These are phyloP conservation scores for Crioceris asparagi DNA, from an alignment of 2,888 invertebrate species.

Conservation along the genomic window DNA sequence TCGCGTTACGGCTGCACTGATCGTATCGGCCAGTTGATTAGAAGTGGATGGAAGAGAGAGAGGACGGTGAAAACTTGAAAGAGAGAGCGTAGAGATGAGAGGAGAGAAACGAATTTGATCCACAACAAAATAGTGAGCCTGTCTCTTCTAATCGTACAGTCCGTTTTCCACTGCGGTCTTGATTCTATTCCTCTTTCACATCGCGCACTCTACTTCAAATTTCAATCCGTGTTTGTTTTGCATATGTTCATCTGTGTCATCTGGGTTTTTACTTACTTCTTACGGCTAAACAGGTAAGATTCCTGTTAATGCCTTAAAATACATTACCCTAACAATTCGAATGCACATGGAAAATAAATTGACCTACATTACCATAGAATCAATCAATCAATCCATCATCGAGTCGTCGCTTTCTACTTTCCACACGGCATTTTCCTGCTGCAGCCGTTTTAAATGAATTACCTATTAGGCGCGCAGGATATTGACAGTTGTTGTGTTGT, in stretches of 20 bases:
- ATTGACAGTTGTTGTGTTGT: no score
- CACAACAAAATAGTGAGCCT: constrained; percentile 43
- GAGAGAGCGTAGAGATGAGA: constrained; percentile 40
- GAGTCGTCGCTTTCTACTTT: no score
- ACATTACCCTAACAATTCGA: no score
- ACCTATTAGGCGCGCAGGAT: no score
- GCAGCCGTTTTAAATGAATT: no score
- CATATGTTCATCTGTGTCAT: constrained; percentile 34
- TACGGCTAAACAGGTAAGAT: constrained; percentile 36
- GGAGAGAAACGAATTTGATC: constrained; percentile 42
- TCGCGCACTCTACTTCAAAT: constrained; percentile 24
- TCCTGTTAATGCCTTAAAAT: constrained; percentile 30
- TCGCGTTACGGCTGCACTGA: constrained; percentile 28
- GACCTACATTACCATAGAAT: no score
- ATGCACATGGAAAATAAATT: no score
- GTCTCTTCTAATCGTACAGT: constrained; percentile 40
- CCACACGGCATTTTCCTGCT: no score
- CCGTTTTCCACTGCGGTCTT: constrained; percentile 38
- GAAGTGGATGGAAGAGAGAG: constrained; percentile 39
- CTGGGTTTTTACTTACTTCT: constrained; percentile 27
- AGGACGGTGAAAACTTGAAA: constrained; percentile 41
- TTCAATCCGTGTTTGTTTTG: constrained; percentile 27
- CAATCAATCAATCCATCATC: no score
- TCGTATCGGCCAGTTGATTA: constrained; percentile 28
- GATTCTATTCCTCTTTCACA: constrained; percentile 29